phyloP scores from a whole-genome alignment of 2,113 vertebrate genomes.

The Pholis gunnellus region DNA sequence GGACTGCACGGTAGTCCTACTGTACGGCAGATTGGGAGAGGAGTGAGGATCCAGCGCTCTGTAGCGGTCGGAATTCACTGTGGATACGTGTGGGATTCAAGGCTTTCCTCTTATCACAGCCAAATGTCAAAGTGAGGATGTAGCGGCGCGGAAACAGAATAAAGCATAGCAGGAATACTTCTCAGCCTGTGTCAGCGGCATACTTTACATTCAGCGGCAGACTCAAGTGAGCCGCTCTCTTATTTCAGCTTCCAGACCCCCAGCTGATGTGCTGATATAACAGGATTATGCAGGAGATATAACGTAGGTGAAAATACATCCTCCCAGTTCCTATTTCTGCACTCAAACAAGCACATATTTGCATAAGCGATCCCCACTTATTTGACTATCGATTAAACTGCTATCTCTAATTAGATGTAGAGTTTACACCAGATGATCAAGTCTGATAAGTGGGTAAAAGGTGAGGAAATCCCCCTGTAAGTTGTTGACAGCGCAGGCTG shows the following conservation, averaged over 20 bases:
- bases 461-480: conserved; percentile 49
- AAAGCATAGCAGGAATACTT: conserved; percentile 82
- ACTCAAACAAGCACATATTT: neutral
- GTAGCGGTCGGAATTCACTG: conserved; percentile 79
- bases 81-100: conserved; percentile 85
- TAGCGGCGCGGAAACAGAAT: conserved; percentile 79
- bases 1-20: conserved; percentile 59
- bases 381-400: neutral
- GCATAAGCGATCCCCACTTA: neutral
- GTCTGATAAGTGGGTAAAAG: conserved; percentile 29
- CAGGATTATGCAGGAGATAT: conserved; percentile 25
- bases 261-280: conserved; percentile 66
- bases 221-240: conserved; percentile 55
- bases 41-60: conserved; percentile 55
- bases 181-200: conserved; percentile 75
- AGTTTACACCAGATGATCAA: conserved; percentile 15
- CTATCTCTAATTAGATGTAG: neutral
- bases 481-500: conserved; percentile 41
- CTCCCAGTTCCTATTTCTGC: conserved; percentile 24
- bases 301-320: conserved; percentile 12
- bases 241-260: conserved; percentile 38
- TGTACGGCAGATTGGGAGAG: conserved; percentile 70
- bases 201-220: conserved; percentile 71
- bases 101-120: conserved; percentile 83
- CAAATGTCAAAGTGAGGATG: conserved; percentile 84